Percentiles rank a stretch among this genome's conserved stretches.
phyloP scores from a whole-genome alignment of 2,113 vertebrate species.

The Sardina pilchardus region DNA sequence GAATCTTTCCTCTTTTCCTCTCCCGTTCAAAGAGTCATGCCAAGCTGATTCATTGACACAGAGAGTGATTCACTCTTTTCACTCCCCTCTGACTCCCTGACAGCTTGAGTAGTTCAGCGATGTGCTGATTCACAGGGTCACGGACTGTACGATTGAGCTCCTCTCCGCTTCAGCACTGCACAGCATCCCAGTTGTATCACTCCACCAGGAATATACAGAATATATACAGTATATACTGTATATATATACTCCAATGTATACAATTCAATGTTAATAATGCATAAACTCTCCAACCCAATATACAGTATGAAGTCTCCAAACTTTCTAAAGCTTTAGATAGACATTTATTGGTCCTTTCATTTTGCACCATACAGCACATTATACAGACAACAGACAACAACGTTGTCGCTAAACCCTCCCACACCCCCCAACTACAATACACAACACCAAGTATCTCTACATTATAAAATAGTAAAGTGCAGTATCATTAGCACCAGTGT shows the following conservation, averaged over 20 bases:
- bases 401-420: no score
- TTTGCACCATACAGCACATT: no score
- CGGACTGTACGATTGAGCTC: not conserved
- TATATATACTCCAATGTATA: not conserved
- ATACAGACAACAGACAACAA: no score
- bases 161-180: not conserved
- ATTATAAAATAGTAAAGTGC: no score
- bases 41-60: not conserved
- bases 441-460: no score
- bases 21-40: not conserved
- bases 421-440: no score
- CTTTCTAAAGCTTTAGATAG: no score
- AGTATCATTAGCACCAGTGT: no score
- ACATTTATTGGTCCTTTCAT: no score
- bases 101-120: not conserved
- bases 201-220: not conserved
- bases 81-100: not conserved
- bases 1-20: no score
- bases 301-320: no score
- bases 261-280: not conserved
- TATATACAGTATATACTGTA: no score
- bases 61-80: not conserved
- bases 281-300: not conserved
- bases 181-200: not conserved
- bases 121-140: conserved; percentile 15